These are phyloP conservation scores for Hipposideros larvatus DNA, from an alignment of 2,797 vertebrate species.

Conservation along the genomic window DNA sequence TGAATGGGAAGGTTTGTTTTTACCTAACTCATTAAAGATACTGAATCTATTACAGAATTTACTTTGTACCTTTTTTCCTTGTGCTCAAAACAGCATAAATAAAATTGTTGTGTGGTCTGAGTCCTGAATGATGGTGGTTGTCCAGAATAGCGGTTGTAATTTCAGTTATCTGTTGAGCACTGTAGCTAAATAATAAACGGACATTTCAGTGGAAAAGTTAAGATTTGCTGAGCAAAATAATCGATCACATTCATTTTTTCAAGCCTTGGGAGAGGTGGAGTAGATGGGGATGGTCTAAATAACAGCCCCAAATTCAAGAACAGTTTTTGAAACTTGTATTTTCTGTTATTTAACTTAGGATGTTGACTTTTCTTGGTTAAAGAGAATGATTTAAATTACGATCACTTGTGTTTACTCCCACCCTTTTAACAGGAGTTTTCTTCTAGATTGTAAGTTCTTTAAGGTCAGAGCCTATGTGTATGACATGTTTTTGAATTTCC, in stretches of 20 bases:
- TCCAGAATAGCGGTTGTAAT: slow-evolving; percentile 47
- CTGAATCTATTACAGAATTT: slow-evolving; percentile 61
- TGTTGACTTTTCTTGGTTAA: slow-evolving; percentile 29
- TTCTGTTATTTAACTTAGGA: slow-evolving; percentile 26
- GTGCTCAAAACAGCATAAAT: slow-evolving; percentile 43
- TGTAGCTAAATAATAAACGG: neutral
- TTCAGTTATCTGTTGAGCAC: slow-evolving; percentile 45
- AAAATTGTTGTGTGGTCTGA: slow-evolving; percentile 30
- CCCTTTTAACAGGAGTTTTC: neutral
- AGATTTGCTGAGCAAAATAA: slow-evolving; percentile 48
- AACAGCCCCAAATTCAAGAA: slow-evolving; percentile 24
- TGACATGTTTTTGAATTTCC: neutral
- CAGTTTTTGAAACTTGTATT: slow-evolving; percentile 17
- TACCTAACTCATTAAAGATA: slow-evolving; percentile 30
- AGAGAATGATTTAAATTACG: slow-evolving; percentile 47
- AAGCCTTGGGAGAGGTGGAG: neutral
- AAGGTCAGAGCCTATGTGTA: neutral
- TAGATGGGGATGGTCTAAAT: neutral
- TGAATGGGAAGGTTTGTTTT: slow-evolving; percentile 30
- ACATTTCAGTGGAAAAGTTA: slow-evolving; percentile 35
- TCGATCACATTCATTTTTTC: slow-evolving; percentile 21
- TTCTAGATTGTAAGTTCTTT: neutral
- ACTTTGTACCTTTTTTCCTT: slow-evolving; percentile 46
- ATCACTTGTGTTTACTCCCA: neutral
- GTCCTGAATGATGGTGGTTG: neutral